Conservation (phyloP, 2,113 vertebrate species). For the Pseudois nayaur region DNA sequence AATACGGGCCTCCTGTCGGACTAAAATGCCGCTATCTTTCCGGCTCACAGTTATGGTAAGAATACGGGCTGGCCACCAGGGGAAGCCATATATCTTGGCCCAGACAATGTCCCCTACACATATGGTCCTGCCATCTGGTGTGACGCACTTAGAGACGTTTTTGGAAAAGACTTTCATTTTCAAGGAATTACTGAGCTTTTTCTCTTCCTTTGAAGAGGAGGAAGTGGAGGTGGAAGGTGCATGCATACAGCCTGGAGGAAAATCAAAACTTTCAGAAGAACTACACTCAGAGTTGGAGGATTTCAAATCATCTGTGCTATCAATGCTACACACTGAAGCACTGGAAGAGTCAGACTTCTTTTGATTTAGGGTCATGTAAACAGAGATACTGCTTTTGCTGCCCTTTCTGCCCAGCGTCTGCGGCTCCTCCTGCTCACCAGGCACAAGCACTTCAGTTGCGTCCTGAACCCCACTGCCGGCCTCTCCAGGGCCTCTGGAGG, state of each 20-base stretch:
- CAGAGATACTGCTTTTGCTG: slow-evolving; percentile 89
- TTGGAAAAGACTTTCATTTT: slow-evolving; percentile 95
- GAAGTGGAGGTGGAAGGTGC: slow-evolving; percentile 81
- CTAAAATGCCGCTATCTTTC: slow-evolving; percentile 92
- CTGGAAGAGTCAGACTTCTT: slow-evolving; percentile 89
- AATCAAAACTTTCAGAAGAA: slow-evolving; percentile 93
- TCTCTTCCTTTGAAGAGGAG: slow-evolving; percentile 88
- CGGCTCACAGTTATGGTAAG: slow-evolving; percentile 94
- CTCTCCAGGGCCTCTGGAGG: slow-evolving; percentile 86
- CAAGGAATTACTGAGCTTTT: slow-evolving; percentile 91
- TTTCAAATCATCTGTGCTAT: slow-evolving; percentile 92
- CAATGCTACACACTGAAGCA: slow-evolving; percentile 90
- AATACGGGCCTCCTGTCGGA: slow-evolving; percentile 95
- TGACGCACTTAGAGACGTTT: slow-evolving; percentile 93
- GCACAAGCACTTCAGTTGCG: slow-evolving; percentile 82
- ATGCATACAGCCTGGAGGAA: slow-evolving; percentile 89
- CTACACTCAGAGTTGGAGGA: slow-evolving; percentile 95
- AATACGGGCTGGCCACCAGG: slow-evolving; percentile 98
- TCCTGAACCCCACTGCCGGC: slow-evolving; percentile 86
- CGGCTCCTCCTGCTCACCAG: slow-evolving; percentile 86
- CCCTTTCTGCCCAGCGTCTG: slow-evolving; percentile 85
- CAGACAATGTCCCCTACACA: slow-evolving; percentile 99
- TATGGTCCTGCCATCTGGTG: slow-evolving; percentile 94
- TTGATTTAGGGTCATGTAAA: slow-evolving; percentile 91
- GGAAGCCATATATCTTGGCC: slow-evolving; percentile 99